Percentiles rank a stretch among this genome's conserved stretches.
These are phyloP conservation scores for Crocodylus rhombifer DNA, from an alignment of 2,797 vertebrate species.

Conservation along the genomic window DNA sequence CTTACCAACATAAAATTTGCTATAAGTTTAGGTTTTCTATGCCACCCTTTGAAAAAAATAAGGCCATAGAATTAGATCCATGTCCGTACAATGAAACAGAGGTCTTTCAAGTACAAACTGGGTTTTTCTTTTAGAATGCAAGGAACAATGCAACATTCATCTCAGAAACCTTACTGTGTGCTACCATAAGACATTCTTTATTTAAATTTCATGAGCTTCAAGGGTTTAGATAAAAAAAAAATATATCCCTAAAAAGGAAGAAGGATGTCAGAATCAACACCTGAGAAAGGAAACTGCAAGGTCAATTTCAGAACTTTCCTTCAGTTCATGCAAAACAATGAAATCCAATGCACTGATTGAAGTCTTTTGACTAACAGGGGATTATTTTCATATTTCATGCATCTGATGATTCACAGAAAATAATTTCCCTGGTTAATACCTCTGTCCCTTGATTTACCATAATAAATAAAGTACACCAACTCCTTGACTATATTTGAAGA, in stretches of 20 bases:
- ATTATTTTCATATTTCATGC: slow-evolving; percentile 26
- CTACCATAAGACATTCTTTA: neutral
- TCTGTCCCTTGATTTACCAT: slow-evolving; percentile 15
- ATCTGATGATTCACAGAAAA: neutral
- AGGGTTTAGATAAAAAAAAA: neutral
- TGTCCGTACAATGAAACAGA: neutral
- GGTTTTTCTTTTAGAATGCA: neutral
- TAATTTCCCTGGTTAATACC: slow-evolving; percentile 5
- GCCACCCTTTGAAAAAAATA: neutral
- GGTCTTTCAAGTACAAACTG: neutral
- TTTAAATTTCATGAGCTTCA: slow-evolving; percentile 6
- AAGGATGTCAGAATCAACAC: neutral
- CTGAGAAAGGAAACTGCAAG: slow-evolving; percentile 26
- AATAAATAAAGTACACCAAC: neutral
- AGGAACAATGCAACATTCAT: neutral
- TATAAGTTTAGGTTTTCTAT: neutral
- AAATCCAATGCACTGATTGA: neutral
- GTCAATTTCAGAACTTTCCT: neutral
- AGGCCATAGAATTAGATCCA: neutral
- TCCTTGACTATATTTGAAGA: neutral
- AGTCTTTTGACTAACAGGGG: neutral
- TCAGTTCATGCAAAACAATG: neutral
- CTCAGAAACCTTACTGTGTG: neutral
- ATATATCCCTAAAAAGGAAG: neutral
- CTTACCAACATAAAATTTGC: neutral